Percentiles rank a stretch among this genome's conserved stretches.
phyloP scores from a whole-genome alignment of 2,797 vertebrate species.

The Selene dorsalis region DNA sequence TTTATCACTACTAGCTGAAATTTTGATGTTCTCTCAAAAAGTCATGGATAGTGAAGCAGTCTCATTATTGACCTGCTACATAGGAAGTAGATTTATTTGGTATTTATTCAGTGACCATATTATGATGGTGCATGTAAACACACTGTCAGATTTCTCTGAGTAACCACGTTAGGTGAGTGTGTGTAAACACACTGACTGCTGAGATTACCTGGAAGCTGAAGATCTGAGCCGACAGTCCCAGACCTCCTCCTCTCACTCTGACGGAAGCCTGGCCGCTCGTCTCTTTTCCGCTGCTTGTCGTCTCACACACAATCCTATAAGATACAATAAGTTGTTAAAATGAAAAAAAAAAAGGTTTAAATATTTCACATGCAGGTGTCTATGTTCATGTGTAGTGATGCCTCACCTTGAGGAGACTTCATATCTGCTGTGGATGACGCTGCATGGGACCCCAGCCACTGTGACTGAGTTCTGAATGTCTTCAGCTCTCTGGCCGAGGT shows the following conservation, averaged over 20 bases:
- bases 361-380: not conserved
- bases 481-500: slow-evolving; percentile 94
- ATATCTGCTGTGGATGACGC: slow-evolving; percentile 89
- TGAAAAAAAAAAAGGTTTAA: not conserved
- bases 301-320: slow-evolving; percentile 91
- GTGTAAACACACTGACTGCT: not conserved
- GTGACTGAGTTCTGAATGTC: slow-evolving; percentile 92
- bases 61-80: not conserved
- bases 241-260: slow-evolving; percentile 90
- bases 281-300: slow-evolving; percentile 85
- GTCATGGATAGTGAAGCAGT: not conserved
- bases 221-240: slow-evolving; percentile 85
- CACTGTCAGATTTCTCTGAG: not conserved
- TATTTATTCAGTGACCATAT: not conserved
- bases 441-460: slow-evolving; percentile 91
- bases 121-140: not conserved
- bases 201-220: slow-evolving; percentile 92
- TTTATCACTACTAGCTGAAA: not conserved
- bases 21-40: not conserved
- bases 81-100: not conserved
- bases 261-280: slow-evolving; percentile 87
- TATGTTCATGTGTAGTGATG: not conserved
- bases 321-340: not conserved
- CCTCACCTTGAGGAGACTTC: slow-evolving; percentile 93
- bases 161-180: not conserved